Conservation (phyloP, 2,113 vertebrate species). For the Poeciliopsis occidentalis region DNA sequence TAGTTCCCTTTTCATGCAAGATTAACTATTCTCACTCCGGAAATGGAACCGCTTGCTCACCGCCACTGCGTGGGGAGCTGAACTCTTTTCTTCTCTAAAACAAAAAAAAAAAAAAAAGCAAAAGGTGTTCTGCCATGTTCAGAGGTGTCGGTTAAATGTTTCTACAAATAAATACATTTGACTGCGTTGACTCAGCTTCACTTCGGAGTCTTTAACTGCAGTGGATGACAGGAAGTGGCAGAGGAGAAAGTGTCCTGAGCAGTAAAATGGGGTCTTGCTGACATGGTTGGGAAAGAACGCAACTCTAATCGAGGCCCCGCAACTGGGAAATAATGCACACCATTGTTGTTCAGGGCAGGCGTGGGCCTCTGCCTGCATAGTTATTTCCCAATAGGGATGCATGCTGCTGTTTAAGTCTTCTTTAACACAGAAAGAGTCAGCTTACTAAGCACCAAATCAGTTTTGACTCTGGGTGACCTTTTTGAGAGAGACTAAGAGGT, state of each 20-base stretch:
- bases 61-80: conserved; percentile 11
- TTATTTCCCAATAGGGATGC: conserved; percentile 63
- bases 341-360: conserved; percentile 74
- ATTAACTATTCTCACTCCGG: conserved; percentile 50
- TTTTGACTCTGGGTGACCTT: conserved; percentile 13
- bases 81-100: conserved; percentile 16
- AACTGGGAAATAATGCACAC: conserved; percentile 75
- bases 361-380: conserved; percentile 71
- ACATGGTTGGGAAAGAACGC: conserved; percentile 77
- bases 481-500: conserved; percentile 1
- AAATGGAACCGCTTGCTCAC: conserved; percentile 51
- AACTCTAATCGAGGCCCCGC: conserved; percentile 70
- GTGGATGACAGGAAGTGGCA: conserved; percentile 70
- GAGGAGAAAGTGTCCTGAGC: conserved; percentile 63
- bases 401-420: conserved; percentile 47
- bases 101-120: background rate
- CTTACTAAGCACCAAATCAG: conserved; percentile 24
- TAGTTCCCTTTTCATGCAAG: conserved; percentile 68
- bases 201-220: conserved; percentile 18
- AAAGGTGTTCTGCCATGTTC: background rate
- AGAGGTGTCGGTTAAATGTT: background rate
- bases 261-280: conserved; percentile 70
- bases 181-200: conserved; percentile 22
- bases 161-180: background rate
- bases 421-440: conserved; percentile 46